Base-by-base conservation (phyloP, 2,797 vertebrate species). In the Epinephelus coioides region DNA sequence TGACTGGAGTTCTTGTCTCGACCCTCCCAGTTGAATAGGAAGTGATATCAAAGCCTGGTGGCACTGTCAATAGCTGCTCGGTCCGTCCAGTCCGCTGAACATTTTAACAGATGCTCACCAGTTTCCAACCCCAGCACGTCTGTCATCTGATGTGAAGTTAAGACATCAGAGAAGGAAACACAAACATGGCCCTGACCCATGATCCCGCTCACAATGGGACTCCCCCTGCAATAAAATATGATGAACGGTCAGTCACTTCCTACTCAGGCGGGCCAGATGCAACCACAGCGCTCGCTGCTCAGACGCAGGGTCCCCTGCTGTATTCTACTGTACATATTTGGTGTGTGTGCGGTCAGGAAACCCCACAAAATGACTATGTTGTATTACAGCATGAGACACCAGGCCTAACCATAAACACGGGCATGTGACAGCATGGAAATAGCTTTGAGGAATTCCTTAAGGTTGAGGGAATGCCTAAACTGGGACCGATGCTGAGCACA, bases 301-400 rank as follows among this genome's bases (percentile, higher is more conserved):
- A 82, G 88, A 84, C 75, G 17, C 76, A 59, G 67, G 69, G 73
- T 86, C 77, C 90, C 75, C 81, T 40, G 55, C 68, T 75, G 49
- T 65, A 68, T 83, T 87, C 73, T 51, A 59, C 86, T 88, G 65
- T 81, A 83, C 89, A 87, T 90, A 91, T 87, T 91, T 92, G 90
- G 89, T 84, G 81, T 72, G 57, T 65, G 67, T 17, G 86, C 34
- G 87, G 93, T 90, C 88, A 91, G 92, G 82, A 94, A 91, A 81
- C 83, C 89, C 88, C 90, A 91, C 86, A 91, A 89, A 92, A 94
- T 92, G 76, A 92, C 85, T 89, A 91, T 4, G 89, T 91, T 88
- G 86, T 80, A 56, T 89, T 90, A 88, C 84, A 4, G 86, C 90
- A 85, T 84, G 91, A 93, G 88, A 90, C 90, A 89, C 86, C 89